Evolutionary conservation across 2,888 invertebrate genomes (phyloP).

Genomic region (Cylindroiulus punctatus): DNA sequence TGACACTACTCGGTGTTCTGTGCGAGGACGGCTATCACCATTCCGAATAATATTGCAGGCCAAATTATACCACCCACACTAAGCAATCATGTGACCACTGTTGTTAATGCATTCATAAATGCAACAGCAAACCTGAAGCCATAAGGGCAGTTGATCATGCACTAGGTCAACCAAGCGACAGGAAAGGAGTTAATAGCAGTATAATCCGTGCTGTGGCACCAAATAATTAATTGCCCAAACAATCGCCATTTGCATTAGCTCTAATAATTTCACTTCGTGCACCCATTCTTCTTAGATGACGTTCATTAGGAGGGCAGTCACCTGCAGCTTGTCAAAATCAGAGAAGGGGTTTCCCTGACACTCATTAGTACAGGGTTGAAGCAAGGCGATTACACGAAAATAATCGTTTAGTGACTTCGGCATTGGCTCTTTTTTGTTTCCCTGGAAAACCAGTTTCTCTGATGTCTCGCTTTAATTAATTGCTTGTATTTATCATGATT

Average conservation of each 20-base stretch:
- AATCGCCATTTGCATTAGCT: not conserved
- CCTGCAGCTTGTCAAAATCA: conserved; percentile 3
- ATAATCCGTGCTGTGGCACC: not conserved
- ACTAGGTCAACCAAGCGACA: conserved; percentile 18
- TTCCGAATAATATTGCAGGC: too few species aligned
- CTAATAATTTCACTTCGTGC: not conserved
- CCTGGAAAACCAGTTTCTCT: not conserved
- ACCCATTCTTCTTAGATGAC: not conserved
- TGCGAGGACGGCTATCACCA: too few species aligned
- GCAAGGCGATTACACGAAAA: not conserved
- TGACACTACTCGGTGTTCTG: too few species aligned
- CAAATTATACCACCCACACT: too few species aligned
- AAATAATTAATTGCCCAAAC: not conserved
- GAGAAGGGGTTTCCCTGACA: conserved; percentile 18
- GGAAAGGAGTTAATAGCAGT: conserved; percentile 2
- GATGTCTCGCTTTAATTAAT: not conserved
- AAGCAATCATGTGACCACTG: too few species aligned
- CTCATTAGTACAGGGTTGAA: not conserved
- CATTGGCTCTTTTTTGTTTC: not conserved
- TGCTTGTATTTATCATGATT: not conserved
- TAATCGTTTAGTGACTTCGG: conserved; percentile 18
- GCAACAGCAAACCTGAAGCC: too few species aligned
- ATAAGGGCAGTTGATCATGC: not conserved
- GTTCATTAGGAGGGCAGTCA: conserved; percentile 7
- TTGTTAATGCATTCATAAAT: too few species aligned